Conservation (phyloP, 2,113 vertebrate genomes). For the Neodon shergylaensis region DNA sequence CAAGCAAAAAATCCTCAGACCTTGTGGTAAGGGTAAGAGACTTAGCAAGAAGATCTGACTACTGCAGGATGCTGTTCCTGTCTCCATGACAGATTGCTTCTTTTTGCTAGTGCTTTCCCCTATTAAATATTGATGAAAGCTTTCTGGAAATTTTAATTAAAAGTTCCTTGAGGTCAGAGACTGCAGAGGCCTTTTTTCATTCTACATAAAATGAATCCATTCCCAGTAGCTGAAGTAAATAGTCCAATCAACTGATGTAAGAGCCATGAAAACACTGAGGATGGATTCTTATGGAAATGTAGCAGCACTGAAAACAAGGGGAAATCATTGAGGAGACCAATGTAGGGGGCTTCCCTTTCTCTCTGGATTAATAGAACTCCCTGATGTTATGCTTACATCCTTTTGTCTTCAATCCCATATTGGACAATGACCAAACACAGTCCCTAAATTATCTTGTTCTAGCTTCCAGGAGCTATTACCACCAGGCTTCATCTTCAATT, state of each 20-base stretch:
- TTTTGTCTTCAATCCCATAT: neutral
- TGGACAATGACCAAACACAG: neutral
- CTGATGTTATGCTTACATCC: neutral
- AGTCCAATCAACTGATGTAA: neutral
- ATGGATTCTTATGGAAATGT: neutral
- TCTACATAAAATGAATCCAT: conserved; percentile 14
- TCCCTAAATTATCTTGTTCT: neutral
- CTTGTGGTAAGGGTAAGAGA: neutral
- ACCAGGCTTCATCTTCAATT: neutral
- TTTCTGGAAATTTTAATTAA: conserved; percentile 66
- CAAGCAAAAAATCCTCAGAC: neutral
- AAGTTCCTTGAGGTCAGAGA: conserved; percentile 29
- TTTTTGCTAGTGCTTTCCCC: neutral
- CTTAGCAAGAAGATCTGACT: neutral
- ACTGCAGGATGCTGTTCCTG: neutral
- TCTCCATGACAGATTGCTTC: neutral
- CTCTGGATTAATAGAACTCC: neutral
- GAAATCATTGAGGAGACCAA: neutral
- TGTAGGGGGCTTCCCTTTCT: neutral
- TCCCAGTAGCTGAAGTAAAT: neutral
- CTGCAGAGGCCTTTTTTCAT: neutral
- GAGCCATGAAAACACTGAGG: neutral
- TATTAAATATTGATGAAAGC: conserved; percentile 56
- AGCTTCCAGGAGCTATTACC: neutral
- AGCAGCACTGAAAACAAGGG: neutral